phyloP scores from a whole-genome alignment of 2,797 vertebrate species.

The Gymnopithys bicolor region DNA sequence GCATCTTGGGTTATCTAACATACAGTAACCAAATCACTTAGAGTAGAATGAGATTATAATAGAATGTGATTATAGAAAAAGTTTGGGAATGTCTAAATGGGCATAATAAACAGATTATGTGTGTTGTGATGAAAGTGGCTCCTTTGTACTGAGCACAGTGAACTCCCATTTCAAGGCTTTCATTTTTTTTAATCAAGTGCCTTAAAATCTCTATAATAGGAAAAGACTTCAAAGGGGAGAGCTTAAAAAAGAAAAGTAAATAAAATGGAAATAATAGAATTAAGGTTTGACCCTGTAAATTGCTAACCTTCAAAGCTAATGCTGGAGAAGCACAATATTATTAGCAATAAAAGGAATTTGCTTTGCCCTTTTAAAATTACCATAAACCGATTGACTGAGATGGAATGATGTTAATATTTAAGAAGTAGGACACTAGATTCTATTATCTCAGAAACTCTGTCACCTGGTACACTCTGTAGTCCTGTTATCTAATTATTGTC shows the following conservation, averaged over 20 bases:
- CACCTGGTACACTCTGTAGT: slow-evolving; percentile 81
- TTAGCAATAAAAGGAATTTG: slow-evolving; percentile 84
- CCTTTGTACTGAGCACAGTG: neutral
- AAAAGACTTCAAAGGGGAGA: slow-evolving; percentile 59
- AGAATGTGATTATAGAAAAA: neutral
- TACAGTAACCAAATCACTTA: neutral
- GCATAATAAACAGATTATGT: neutral
- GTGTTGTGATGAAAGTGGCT: neutral
- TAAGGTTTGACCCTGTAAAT: slow-evolving; percentile 76
- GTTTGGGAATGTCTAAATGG: neutral
- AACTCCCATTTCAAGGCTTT: slow-evolving; percentile 9
- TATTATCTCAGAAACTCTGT: slow-evolving; percentile 83
- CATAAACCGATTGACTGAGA: slow-evolving; percentile 82
- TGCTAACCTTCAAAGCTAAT: slow-evolving; percentile 80
- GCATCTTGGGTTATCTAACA: neutral
- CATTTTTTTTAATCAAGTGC: neutral
- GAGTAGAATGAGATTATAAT: neutral
- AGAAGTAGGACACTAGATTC: slow-evolving; percentile 82
- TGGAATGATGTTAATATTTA: slow-evolving; percentile 84
- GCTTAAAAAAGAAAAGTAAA: slow-evolving; percentile 69
- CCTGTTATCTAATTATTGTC: slow-evolving; percentile 84
- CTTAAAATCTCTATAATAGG: slow-evolving; percentile 22
- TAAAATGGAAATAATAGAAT: slow-evolving; percentile 69
- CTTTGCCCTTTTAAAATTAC: slow-evolving; percentile 82
- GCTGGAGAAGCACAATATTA: slow-evolving; percentile 76